Conservation (phyloP, 2,888 invertebrate species). For the Eueremaeus valkanovi region DNA sequence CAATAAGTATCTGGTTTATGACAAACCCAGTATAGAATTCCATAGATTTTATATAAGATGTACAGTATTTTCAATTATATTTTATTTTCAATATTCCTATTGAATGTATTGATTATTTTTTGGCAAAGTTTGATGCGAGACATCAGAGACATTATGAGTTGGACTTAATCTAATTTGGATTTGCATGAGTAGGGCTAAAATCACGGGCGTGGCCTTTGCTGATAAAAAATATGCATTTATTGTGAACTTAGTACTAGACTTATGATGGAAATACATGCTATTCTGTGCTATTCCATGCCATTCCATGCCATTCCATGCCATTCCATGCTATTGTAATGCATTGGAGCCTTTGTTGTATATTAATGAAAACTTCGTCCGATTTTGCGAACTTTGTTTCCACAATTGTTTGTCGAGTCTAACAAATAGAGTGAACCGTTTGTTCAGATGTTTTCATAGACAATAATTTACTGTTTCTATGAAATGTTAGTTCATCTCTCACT, state of each 20-base stretch:
- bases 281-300: background rate
- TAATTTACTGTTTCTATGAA: background rate
- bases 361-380: no score
- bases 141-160: background rate
- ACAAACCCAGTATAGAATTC: no score
- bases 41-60: background rate
- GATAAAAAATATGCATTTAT: constrained; percentile 26
- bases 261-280: constrained; percentile 30
- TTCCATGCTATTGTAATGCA: no score
- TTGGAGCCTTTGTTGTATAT: no score
- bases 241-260: constrained; percentile 14
- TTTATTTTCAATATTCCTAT: background rate
- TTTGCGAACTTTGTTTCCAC: background rate
- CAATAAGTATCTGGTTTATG: no score
- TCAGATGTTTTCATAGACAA: constrained; percentile 24
- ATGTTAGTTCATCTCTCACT: background rate
- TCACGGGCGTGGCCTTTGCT: constrained; percentile 20
- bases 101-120: constrained; percentile 7
- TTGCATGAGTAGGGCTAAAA: constrained; percentile 18
- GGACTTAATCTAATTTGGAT: background rate
- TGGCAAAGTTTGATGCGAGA: background rate
- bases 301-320: background rate
- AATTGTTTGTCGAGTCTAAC: constrained; percentile 10
- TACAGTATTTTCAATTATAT: background rate
- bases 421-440: constrained; percentile 18